phyloP scores from a whole-genome alignment of 2,113 vertebrate genomes.

The Furnarius figulus region DNA sequence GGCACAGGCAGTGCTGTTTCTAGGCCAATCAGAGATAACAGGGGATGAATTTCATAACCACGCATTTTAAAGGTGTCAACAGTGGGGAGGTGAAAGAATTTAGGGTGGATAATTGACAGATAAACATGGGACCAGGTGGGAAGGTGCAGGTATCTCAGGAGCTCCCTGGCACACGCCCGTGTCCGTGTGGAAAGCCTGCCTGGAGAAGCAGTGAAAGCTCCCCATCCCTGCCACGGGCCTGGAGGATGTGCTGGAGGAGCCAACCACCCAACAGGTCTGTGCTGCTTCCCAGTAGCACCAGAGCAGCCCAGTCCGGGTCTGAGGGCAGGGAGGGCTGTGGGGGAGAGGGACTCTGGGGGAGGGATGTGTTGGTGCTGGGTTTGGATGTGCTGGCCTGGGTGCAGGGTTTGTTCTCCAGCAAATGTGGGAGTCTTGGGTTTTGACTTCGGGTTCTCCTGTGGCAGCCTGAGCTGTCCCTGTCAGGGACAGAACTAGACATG shows the following conservation, averaged over 20 bases:
- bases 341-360: not conserved
- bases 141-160: not conserved
- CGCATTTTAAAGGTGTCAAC: not conserved
- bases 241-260: slow-evolving; percentile 58
- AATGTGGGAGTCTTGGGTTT: not conserved
- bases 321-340: not conserved
- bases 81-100: slow-evolving; percentile 39
- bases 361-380: not conserved
- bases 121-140: not conserved
- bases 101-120: slow-evolving; percentile 21
- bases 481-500: not conserved
- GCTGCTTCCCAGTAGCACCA: not conserved
- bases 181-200: not conserved
- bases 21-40: not conserved
- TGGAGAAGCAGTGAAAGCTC: not conserved
- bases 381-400: not conserved
- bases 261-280: not conserved
- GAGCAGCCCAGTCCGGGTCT: not conserved
- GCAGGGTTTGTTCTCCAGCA: not conserved
- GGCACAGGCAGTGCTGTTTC: not conserved
- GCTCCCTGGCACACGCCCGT: not conserved
- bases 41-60: not conserved
- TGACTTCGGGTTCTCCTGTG: not conserved
- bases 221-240: not conserved
- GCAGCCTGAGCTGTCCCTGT: not conserved